Base-by-base conservation (phyloP, 2,888 invertebrate genomes). In the Pharmacophagus antenor region DNA sequence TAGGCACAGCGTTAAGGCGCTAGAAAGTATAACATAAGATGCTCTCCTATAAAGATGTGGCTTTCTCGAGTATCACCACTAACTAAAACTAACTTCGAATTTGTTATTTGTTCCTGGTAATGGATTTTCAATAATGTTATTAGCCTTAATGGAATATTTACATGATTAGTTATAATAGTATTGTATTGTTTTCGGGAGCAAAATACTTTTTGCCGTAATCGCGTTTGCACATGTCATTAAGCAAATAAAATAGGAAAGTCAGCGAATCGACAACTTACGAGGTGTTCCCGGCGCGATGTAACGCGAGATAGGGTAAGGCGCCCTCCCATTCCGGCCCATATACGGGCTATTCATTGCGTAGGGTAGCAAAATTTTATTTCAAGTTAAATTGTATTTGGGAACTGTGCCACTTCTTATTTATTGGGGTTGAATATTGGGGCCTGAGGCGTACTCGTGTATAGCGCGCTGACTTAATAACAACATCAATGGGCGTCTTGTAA, bases 321-420 rank as follows among this genome's bases (percentile, higher is more conserved):
- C 73, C 80, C 77, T 75, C 76, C 80, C 74, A 73, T 83, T 84
- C 81, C 81, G 76, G 76, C 67, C 77, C 85, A 82, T 88, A 84
- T 85, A 84, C 80, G 72, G 70, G 75, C 77, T 76, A 82, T 84
- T 82, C 82, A 79, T 76, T 75, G 80, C 70, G 79, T 73, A 75
- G 84, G 87, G 83, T 82, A 83, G 76, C 82, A 81, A 84, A 86
- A 87, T 87, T 88, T 88, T 88, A 88, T 88, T 88, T 85, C 81
- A 82, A 87, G 82, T 88, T 85, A 88, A 88, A 89, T 88, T 85
- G 86, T 85, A 83, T 86, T 88, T 76, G 37, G 74, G 80, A 76
- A 81, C 79, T 82, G 80, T 78, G 79, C 77, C 80, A 80, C 79
- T 82, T 83, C 78, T 85, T 83, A 84, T 83, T 84, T 82, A 81